Conservation (phyloP, 2,888 invertebrate species). For the Phorcus lineatus region DNA sequence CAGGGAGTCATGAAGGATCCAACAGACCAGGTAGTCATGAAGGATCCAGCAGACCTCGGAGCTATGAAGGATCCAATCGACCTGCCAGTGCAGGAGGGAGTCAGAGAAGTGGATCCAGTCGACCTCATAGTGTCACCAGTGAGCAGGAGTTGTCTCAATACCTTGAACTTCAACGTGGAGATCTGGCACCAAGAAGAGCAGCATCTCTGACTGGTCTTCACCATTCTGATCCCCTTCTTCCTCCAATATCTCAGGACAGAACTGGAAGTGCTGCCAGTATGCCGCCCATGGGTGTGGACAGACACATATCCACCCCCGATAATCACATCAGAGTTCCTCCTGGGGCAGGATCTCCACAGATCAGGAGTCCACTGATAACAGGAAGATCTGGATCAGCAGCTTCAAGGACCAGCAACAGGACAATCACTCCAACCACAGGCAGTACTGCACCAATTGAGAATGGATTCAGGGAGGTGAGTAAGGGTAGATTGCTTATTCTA, state of each 20-base stretch:
- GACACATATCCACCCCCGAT: conserved; percentile 60
- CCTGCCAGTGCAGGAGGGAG: conserved; percentile 40
- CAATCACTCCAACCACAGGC: conserved; percentile 57
- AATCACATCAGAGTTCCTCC: conserved; percentile 51
- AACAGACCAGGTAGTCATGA: conserved; percentile 19
- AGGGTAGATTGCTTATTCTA: neutral
- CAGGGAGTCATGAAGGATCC: neutral
- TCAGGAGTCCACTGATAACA: conserved; percentile 45
- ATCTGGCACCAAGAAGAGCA: conserved; percentile 20
- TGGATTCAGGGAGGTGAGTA: conserved; percentile 41
- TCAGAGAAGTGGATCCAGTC: conserved; percentile 31
- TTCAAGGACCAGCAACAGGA: conserved; percentile 58
- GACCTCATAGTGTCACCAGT: conserved; percentile 60
- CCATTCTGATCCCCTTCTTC: neutral
- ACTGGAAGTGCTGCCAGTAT: conserved; percentile 48
- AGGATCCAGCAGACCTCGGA: conserved; percentile 17
- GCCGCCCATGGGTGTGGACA: conserved; percentile 50
- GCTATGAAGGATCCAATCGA: neutral
- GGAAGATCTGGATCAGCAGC: conserved; percentile 35
- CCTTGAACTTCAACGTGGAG: conserved; percentile 40
- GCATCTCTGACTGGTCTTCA: conserved; percentile 14
- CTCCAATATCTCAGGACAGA: conserved; percentile 24
- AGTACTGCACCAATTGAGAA: conserved; percentile 28
- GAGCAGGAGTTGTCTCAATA: conserved; percentile 66
- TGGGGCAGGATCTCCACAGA: conserved; percentile 31